Evolutionary conservation across 2,113 vertebrate genomes (phyloP).

Genomic region (Struthidea cinerea): DNA sequence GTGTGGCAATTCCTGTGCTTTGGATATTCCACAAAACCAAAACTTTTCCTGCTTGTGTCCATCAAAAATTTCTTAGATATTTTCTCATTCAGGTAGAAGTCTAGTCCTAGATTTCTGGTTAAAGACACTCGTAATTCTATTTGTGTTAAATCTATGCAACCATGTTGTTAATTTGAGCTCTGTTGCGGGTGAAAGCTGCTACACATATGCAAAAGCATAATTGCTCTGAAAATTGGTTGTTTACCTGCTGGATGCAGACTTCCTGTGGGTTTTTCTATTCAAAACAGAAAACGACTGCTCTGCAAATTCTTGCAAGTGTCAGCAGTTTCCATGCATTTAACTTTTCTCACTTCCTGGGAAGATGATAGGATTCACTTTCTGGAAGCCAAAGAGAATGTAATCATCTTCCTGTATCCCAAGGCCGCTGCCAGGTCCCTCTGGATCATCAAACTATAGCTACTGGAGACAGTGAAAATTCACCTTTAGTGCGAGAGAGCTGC

Average conservation of each 20-base stretch:
- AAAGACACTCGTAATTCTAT: not conserved
- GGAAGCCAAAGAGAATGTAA: not conserved
- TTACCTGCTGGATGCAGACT: constrained; percentile 1
- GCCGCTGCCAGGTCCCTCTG: not conserved
- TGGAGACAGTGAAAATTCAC: not conserved
- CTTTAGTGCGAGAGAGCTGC: not conserved
- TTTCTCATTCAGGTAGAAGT: not conserved
- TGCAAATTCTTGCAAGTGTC: not conserved
- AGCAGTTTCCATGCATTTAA: not conserved
- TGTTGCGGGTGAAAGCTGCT: not conserved
- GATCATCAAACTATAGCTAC: not conserved
- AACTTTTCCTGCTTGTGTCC: not conserved
- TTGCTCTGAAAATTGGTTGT: not conserved
- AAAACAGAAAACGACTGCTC: not conserved
- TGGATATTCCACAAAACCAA: not conserved
- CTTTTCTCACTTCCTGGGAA: not conserved
- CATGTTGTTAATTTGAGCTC: not conserved
- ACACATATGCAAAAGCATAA: not conserved
- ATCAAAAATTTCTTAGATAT: not conserved
- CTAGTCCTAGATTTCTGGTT: not conserved
- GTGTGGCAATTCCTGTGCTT: not conserved
- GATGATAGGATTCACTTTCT: not conserved
- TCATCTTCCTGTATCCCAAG: not conserved
- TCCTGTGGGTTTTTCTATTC: not conserved
- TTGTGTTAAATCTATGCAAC: not conserved